Conservation (phyloP, 2,797 vertebrate genomes). For the Numenius phaeopus region DNA sequence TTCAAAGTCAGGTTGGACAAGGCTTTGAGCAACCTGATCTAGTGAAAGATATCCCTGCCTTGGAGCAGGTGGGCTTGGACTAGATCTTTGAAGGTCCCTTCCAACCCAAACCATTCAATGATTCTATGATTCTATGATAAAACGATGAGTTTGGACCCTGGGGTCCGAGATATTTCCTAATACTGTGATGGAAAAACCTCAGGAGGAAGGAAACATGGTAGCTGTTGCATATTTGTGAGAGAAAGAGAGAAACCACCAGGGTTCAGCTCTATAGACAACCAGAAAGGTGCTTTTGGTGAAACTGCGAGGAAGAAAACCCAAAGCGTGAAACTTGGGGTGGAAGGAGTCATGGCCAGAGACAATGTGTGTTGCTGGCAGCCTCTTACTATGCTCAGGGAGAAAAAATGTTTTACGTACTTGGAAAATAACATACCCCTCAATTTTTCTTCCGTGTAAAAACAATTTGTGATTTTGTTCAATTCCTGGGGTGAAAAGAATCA, state of each 20-base stretch:
- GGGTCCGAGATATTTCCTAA: background rate
- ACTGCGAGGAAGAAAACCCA: accelerated
- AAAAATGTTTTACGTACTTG: background rate
- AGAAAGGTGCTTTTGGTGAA: background rate
- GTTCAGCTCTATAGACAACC: background rate
- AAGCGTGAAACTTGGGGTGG: background rate
- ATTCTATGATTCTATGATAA: background rate
- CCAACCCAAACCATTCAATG: background rate
- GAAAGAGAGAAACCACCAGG: background rate
- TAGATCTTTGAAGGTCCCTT: background rate
- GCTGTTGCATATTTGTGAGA: accelerated
- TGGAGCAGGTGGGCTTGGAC: background rate
- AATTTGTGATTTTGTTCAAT: background rate
- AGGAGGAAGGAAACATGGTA: background rate
- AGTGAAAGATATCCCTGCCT: background rate
- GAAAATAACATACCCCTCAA: background rate
- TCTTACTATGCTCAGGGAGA: background rate
- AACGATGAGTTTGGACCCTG: background rate
- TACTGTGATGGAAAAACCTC: background rate
- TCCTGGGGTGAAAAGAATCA: background rate
- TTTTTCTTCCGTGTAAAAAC: background rate
- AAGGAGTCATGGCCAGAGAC: background rate
- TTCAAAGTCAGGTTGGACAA: accelerated
- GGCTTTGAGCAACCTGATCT: background rate
- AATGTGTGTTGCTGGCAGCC: background rate